phyloP scores from a whole-genome alignment of 2,888 invertebrate genomes.

The Anorthoa munda region DNA sequence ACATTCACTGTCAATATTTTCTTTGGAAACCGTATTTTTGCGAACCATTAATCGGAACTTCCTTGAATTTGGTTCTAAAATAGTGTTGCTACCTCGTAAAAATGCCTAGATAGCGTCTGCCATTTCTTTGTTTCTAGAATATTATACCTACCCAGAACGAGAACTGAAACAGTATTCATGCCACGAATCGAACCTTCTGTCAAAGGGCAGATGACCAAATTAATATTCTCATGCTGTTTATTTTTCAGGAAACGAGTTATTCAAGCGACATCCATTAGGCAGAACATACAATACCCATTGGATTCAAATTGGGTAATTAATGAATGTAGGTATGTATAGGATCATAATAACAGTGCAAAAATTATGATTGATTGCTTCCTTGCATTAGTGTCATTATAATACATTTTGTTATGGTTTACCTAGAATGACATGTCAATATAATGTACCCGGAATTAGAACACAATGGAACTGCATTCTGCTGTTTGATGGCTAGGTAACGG shows the following conservation, averaged over 20 bases:
- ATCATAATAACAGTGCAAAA: conserved; percentile 9
- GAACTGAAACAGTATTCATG: background rate
- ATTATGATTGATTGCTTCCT: conserved; percentile 28
- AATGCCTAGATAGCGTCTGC: background rate
- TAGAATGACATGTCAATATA: conserved; percentile 23
- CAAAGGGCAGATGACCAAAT: background rate
- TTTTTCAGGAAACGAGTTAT: conserved; percentile 21
- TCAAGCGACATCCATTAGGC: too few species aligned
- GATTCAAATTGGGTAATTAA: background rate
- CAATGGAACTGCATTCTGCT: background rate
- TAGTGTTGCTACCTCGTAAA: conserved; percentile 15
- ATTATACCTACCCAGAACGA: too few species aligned
- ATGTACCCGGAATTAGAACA: conserved; percentile 23
- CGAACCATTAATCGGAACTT: conserved; percentile 24
- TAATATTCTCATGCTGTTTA: conserved; percentile 2
- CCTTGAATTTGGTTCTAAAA: conserved; percentile 4
- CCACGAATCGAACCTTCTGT: background rate
- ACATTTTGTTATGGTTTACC: conserved; percentile 15
- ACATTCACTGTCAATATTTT: conserved; percentile 66
- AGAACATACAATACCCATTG: background rate
- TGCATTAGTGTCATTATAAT: conserved; percentile 27
- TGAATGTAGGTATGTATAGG: background rate
- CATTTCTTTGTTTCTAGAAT: background rate
- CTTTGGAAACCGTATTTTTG: conserved; percentile 55
- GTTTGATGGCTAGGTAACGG: background rate